These are phyloP conservation scores for Lissocephala sabroskyi DNA, from an alignment of 2,888 invertebrate genomes.

Conservation along the genomic window DNA sequence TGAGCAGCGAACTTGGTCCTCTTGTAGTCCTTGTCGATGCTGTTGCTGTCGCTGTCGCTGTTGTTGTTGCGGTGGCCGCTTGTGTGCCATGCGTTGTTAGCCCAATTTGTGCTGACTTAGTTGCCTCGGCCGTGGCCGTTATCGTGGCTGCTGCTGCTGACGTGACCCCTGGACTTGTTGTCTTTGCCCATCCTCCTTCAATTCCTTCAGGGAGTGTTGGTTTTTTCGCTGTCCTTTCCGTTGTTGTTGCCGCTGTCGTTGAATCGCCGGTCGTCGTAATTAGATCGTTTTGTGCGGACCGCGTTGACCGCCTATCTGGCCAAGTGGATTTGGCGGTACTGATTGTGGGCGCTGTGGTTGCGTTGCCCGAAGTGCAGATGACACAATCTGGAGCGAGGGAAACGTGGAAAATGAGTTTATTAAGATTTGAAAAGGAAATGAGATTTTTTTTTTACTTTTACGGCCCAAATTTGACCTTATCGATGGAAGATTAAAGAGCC, in stretches of 20 bases:
- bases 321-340: constrained; percentile 52
- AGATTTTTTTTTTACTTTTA: no score
- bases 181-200: constrained; percentile 10
- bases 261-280: constrained; percentile 47
- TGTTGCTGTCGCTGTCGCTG: constrained; percentile 11
- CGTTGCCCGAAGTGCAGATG: no score
- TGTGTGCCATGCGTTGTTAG: constrained; percentile 37
- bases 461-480: no score
- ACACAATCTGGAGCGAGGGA: no score
- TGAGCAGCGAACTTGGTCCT: constrained; percentile 32
- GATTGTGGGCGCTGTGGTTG: constrained; percentile 36
- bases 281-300: constrained; percentile 61
- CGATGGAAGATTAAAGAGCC: no score
- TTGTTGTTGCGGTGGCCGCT: constrained; percentile 6
- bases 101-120: constrained; percentile 55
- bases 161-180: constrained; percentile 9
- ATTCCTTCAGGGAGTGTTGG: constrained; percentile 14
- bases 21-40: constrained; percentile 8
- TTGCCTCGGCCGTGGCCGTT: constrained; percentile 11
- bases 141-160: constrained; percentile 3
- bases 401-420: no score
- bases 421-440: no score
- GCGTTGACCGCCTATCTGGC: constrained; percentile 56
- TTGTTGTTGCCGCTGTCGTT: constrained; percentile 25
- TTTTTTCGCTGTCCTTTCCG: constrained; percentile 36